Evolutionary conservation across 2,888 invertebrate genomes (phyloP).

Genomic region (Cataglyphis cursor): DNA sequence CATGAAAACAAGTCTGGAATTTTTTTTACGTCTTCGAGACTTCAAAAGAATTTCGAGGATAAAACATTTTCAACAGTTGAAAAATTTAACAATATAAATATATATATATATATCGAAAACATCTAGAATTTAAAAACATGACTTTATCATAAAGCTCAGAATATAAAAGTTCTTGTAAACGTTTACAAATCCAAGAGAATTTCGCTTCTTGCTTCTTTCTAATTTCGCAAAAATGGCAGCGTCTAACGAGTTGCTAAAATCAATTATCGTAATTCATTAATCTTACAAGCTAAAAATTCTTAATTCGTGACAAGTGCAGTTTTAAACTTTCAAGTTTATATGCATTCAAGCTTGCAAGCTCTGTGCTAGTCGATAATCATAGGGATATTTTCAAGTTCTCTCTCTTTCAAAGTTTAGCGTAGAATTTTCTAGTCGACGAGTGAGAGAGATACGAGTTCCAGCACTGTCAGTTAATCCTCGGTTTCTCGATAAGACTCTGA

Average conservation of each 20-base stretch:
- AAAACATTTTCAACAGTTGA: not conserved
- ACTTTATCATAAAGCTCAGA: not conserved
- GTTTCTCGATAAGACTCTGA: constrained; percentile 66
- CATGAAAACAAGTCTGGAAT: not conserved
- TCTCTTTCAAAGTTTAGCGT: not conserved
- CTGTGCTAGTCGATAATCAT: not conserved
- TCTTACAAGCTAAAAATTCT: not conserved
- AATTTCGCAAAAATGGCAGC: not conserved
- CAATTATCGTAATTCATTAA: not conserved
- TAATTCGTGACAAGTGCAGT: not conserved
- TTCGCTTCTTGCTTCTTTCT: not conserved
- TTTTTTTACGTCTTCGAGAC: not conserved
- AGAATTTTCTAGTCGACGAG: constrained; percentile 49
- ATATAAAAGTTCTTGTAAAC: not conserved
- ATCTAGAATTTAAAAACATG: not conserved
- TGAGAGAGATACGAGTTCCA: constrained; percentile 47
- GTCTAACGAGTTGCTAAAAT: not conserved
- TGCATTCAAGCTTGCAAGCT: not conserved
- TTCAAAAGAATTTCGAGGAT: not conserved
- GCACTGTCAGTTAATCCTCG: constrained; percentile 66
- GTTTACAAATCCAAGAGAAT: not conserved
- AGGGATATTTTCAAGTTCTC: not conserved
- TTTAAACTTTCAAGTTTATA: not conserved
- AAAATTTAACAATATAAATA: not conserved
- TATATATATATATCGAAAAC: not conserved